Base-by-base conservation (phyloP, 2,797 vertebrate genomes). In the Neoniphon sammara region DNA sequence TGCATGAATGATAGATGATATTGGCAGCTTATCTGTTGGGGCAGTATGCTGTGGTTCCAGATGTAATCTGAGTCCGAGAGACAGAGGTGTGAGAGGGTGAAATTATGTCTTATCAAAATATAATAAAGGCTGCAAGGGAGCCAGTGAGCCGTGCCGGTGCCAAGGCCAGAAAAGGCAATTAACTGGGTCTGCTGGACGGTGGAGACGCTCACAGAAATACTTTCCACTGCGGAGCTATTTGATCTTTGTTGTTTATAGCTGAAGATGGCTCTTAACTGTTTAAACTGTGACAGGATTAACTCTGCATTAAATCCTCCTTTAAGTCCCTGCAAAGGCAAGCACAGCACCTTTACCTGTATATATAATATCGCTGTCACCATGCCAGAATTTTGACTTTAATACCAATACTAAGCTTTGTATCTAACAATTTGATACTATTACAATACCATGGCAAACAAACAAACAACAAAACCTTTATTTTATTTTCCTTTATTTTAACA, bases 61-160 rank as follows among this genome's bases (percentile, higher is more conserved):
- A 54, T 50, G 39, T 39, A 54, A 34, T 36, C 15, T 63, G 44
- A 65, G 54, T 11, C 49, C 39, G 27, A 57, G n/a, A 57, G n/a
- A 65, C 15, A 15, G 30, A 73, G 60, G 21, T 27, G n/a, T 60
- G 31, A 39, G 27, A 56, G 63, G 56, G 42, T 42, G 54, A 65
- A 73, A 71, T 55, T 20, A 39, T 50, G 34, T 68, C 50, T 69
- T 34, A 77, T 69, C 42, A 67, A 70, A 76, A 50, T 34, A 66
- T 56, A 59, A 20, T 21, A 64, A 31, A 47, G 31, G 50, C 65
- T 27, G 39, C 30, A 55, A 70, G 12, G 55, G 30, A 71, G 30
- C 2, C n/a, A 52, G 9, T 11, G 20, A 70, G 73, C 70, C 39
- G 18, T 46, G 59, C n/a, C 15, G n/a, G 1, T 23, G 52, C 47